Evolutionary conservation across 2,113 vertebrate genomes (phyloP).

Genomic region (Seriola dumerili): DNA sequence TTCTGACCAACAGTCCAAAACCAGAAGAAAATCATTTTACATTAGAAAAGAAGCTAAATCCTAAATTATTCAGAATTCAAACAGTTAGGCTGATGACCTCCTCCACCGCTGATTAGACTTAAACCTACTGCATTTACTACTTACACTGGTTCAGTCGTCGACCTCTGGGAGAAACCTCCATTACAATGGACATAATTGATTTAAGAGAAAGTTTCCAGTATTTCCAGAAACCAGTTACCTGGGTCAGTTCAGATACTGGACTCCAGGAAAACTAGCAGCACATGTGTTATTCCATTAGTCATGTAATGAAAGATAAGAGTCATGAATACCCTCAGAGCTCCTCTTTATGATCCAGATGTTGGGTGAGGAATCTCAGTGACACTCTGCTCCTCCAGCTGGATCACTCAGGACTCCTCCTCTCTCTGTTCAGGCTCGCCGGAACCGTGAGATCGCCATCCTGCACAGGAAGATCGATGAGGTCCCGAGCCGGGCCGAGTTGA

Average conservation of each 20-base stretch:
- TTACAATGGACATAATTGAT: background rate
- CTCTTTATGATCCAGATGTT: background rate
- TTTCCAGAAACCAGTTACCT: background rate
- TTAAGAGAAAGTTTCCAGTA: background rate
- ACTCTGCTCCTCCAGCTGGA: too few species aligned
- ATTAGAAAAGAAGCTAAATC: too few species aligned
- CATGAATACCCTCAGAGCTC: background rate
- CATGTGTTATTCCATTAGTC: background rate
- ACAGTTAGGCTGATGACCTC: background rate
- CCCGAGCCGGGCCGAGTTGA: conserved; percentile 95
- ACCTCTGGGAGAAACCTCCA: background rate
- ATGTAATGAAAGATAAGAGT: background rate
- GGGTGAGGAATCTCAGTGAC: background rate
- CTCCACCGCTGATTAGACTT: background rate
- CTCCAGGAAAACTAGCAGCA: background rate
- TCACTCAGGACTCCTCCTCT: background rate
- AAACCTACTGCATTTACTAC: background rate
- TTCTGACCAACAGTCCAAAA: too few species aligned
- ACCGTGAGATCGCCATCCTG: conserved; percentile 96
- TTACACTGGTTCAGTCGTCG: background rate
- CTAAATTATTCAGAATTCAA: too few species aligned
- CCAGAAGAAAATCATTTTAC: too few species aligned
- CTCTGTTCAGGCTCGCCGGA: conserved; percentile 91
- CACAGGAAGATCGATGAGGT: conserved; percentile 98
- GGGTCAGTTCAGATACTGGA: background rate